A percentile compares a stretch with the other conserved stretches of the same genome.
phyloP scores from a whole-genome alignment of 2,888 invertebrate genomes.

The Drosophila aldrichi region DNA sequence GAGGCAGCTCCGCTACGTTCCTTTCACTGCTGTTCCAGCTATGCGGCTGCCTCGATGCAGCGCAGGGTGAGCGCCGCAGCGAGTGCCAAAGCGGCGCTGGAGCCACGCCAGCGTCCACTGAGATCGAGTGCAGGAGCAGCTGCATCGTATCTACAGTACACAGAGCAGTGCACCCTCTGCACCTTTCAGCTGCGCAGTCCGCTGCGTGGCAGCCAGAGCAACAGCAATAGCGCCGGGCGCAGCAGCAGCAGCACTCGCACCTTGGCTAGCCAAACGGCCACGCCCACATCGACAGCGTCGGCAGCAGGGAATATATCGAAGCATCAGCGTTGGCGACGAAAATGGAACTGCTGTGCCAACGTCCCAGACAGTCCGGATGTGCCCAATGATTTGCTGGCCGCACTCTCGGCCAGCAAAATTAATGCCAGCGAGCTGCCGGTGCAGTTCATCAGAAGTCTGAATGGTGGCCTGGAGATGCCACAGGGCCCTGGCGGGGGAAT shows the following conservation, averaged over 20 bases:
- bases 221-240: constrained; percentile 48
- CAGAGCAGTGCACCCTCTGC: constrained; percentile 85
- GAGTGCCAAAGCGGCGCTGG: constrained; percentile 75
- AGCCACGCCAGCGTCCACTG: constrained; percentile 53
- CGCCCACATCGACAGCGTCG: constrained; percentile 49
- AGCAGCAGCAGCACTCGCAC: constrained; percentile 60
- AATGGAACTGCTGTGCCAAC: constrained; percentile 88
- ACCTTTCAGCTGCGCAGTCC: constrained; percentile 84
- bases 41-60: constrained; percentile 76
- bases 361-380: constrained; percentile 88
- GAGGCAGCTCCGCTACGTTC: constrained; percentile 62
- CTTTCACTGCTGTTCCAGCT: constrained; percentile 85
- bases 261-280: constrained; percentile 47
- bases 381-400: constrained; percentile 86
- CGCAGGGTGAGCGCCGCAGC: constrained; percentile 78
- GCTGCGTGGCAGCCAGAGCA: constrained; percentile 42
- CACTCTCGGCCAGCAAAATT: constrained; percentile 76
- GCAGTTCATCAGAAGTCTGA: constrained; percentile 59
- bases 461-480: constrained; percentile 48
- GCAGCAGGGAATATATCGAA: constrained; percentile 82
- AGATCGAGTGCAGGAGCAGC: constrained; percentile 32
- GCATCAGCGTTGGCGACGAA: constrained; percentile 86
- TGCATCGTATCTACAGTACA: constrained; percentile 80
- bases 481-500: constrained; percentile 2
- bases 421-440: constrained; percentile 75